Base-by-base conservation (phyloP, 2,888 invertebrate species). In the Cryptophagus acutangulus region DNA sequence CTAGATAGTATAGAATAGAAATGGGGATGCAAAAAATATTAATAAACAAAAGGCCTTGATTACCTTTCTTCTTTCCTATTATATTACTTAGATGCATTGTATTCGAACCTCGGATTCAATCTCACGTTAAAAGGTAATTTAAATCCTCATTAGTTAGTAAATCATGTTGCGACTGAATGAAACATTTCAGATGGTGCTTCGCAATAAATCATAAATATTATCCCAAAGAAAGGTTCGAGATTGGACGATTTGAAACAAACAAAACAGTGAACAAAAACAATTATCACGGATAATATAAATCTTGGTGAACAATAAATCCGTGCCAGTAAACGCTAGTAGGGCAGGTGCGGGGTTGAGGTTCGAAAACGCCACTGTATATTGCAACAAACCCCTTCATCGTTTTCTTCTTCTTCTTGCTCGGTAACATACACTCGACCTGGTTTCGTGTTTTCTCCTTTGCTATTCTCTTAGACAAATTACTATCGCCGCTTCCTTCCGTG, bases 401-500 rank as follows among this genome's bases (percentile, higher is more conserved):
- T n/a, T n/a, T n/a, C n/a, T n/a, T n/a, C n/a, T n/a, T n/a, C n/a
- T n/a, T n/a, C n/a, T n/a, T n/a, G n/a, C n/a, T n/a, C n/a, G n/a
- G n/a, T n/a, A n/a, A n/a, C 43, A 44, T 49, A 36, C 36, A 38
- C 25, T 38, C 40, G 41, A 39, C 39, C 40, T 38, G 38, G 33
- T 46, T 43, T 36, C 46, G 43, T 38, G 38, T 30, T 18, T 37
- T 43, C 36, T 37, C 37, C 36, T 33, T 28, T 31, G 43, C 49
- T 47, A 51, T 49, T 55, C 54, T 48, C 51, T 52, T 54, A 57
- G 57, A 59, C 58, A 57, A 59, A 59, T 59, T 57, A 57, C 57
- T 52, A 57, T 55, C 17, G 18, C 37, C 53, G 50, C 52, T 59
- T 57, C 57, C 55, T 59, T 56, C 55, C 57, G 54, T 50, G 48